These are phyloP conservation scores for Pristionchus fissidentatus DNA, from an alignment of 2,888 invertebrate species.

Conservation along the genomic window DNA sequence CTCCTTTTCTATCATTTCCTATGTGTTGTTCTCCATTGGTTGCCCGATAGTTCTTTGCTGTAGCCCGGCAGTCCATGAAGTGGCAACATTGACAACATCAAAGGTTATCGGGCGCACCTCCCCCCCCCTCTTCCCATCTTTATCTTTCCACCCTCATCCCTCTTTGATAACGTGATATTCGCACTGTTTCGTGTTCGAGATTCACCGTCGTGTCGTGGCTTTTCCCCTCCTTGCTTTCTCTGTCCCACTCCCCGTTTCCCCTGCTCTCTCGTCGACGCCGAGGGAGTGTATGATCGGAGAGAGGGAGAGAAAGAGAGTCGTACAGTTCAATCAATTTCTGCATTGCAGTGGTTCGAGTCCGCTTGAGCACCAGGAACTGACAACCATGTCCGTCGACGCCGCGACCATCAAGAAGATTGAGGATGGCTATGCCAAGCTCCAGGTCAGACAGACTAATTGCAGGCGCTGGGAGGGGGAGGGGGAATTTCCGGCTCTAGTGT, in stretches of 20 bases:
- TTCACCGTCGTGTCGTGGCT: neutral
- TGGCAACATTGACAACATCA: constrained; percentile 15
- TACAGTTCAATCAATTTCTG: too few relatives aligned
- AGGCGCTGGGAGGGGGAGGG: neutral
- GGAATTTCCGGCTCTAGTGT: too few relatives aligned
- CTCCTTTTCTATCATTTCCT: neutral
- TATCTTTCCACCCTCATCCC: neutral
- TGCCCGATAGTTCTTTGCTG: too few relatives aligned
- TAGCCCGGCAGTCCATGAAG: neutral
- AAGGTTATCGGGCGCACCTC: neutral
- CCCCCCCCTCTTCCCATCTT: neutral
- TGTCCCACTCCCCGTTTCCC: too few relatives aligned
- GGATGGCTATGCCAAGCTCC: constrained; percentile 72
- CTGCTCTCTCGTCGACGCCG: neutral
- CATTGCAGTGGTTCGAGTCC: constrained; percentile 26
- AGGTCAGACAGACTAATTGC: constrained; percentile 56
- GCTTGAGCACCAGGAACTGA: constrained; percentile 21
- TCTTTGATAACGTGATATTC: neutral
- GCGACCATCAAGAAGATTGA: constrained; percentile 63
- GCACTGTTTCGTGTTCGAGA: constrained; percentile 39
- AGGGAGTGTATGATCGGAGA: neutral
- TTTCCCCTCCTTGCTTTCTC: too few relatives aligned
- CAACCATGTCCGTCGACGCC: constrained; percentile 43
- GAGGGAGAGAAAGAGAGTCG: too few relatives aligned
- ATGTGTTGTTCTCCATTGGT: too few relatives aligned